A percentile compares a stretch with the other conserved stretches of the same genome.
These are phyloP conservation scores for Ormia ochracea DNA, from an alignment of 2,888 invertebrate genomes.

Conservation along the genomic window DNA sequence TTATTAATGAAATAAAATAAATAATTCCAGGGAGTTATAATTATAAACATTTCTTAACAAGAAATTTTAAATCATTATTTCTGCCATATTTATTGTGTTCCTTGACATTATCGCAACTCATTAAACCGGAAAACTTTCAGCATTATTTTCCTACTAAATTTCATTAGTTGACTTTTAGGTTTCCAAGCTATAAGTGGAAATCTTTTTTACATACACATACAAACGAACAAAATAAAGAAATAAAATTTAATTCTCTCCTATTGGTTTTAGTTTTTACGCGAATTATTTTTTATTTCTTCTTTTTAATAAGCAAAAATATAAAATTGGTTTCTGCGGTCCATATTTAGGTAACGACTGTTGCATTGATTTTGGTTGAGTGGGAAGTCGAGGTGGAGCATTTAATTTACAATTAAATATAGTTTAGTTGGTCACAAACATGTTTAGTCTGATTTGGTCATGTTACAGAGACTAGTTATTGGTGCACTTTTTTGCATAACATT, in stretches of 20 bases:
- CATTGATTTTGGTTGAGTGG: constrained; percentile 42
- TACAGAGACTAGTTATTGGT: neutral
- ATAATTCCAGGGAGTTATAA: no score
- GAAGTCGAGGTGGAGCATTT: constrained; percentile 34
- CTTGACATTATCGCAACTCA: constrained; percentile 17
- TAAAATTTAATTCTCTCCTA: neutral
- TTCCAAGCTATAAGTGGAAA: no score
- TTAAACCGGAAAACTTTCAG: constrained; percentile 2
- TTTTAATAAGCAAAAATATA: neutral
- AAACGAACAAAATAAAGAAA: neutral
- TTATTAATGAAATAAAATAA: no score
- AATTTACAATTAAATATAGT: constrained; percentile 42
- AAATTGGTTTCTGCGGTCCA: neutral
- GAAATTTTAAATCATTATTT: neutral
- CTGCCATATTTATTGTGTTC: neutral
- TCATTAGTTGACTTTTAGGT: constrained; percentile 20
- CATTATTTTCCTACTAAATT: neutral
- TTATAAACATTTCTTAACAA: neutral
- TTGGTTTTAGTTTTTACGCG: neutral
- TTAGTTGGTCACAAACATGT: constrained; percentile 37
- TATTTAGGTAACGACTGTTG: constrained; percentile 26
- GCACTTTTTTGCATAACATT: neutral
- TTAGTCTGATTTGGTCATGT: neutral
- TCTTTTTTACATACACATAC: no score
- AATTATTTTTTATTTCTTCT: neutral